A percentile compares a stretch with the other conserved stretches of the same genome.
phyloP scores from a whole-genome alignment of 1,140 invertebrate species.

The Pantala flavescens region DNA sequence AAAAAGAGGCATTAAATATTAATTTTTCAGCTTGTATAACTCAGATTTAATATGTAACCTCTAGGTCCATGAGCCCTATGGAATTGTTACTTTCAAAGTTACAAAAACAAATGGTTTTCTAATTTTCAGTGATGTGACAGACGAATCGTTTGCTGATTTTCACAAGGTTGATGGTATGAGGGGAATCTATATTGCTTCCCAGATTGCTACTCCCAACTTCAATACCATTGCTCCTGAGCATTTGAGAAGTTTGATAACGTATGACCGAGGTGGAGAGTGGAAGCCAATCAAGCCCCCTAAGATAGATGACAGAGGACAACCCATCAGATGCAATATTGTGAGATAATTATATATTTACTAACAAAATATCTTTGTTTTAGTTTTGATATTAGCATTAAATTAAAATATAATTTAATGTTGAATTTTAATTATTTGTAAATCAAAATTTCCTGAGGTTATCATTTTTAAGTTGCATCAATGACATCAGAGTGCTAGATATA shows the following conservation, averaged over 20 bases:
- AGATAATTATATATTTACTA: slow-evolving; percentile 24
- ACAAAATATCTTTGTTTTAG: neutral
- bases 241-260: slow-evolving; percentile 71
- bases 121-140: slow-evolving; percentile 54
- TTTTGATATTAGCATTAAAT: slow-evolving; percentile 8
- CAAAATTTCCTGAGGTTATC: too few relatives aligned
- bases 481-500: too few relatives aligned
- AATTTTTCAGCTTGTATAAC: too few relatives aligned
- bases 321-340: slow-evolving; percentile 47
- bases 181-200: slow-evolving; percentile 83
- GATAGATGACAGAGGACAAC: slow-evolving; percentile 51
- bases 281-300: slow-evolving; percentile 53
- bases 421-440: slow-evolving; percentile 1
- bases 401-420: neutral
- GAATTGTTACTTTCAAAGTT: too few relatives aligned
- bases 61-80: too few relatives aligned
- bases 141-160: slow-evolving; percentile 77
- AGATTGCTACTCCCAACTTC: slow-evolving; percentile 39
- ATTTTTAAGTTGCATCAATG: too few relatives aligned
- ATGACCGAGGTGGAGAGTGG: slow-evolving; percentile 80
- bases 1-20: too few relatives aligned
- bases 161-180: slow-evolving; percentile 76
- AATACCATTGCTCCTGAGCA: slow-evolving; percentile 56
- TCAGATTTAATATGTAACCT: too few relatives aligned
- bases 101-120: neutral